A percentile compares a stretch with the other conserved stretches of the same genome.
phyloP scores from a whole-genome alignment of 2,797 vertebrate genomes.

The Anas acuta region DNA sequence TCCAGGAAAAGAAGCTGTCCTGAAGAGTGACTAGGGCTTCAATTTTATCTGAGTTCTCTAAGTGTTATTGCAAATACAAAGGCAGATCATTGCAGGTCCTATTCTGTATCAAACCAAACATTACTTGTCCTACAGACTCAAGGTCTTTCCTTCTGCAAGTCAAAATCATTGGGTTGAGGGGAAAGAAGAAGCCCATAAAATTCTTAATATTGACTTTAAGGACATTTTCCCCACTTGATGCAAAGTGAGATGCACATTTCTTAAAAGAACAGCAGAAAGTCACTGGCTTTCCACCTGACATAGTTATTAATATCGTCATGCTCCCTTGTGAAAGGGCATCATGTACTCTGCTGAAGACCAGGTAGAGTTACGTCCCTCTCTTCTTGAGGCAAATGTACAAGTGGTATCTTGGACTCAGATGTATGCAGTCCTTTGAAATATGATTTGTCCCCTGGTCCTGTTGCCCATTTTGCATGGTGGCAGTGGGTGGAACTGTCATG shows the following conservation, averaged over 20 bases:
- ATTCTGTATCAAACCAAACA: neutral
- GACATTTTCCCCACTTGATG: neutral
- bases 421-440: slow-evolving; percentile 71
- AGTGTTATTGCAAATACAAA: neutral
- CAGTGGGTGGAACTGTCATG: slow-evolving; percentile 57
- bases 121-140: neutral
- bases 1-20: neutral
- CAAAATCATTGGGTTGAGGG: rapidly evolving
- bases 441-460: slow-evolving; percentile 60
- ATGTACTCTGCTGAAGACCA: neutral
- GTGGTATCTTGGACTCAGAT: slow-evolving; percentile 65
- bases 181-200: neutral
- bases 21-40: neutral
- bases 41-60: neutral
- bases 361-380: neutral
- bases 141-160: neutral
- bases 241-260: neutral
- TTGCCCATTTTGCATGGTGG: slow-evolving; percentile 11
- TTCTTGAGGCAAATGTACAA: slow-evolving; percentile 62
- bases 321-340: neutral
- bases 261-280: neutral
- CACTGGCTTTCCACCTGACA: neutral
- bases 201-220: neutral
- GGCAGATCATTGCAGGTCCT: neutral
- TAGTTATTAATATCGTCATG: neutral